Percentiles rank a stretch among this genome's conserved stretches.
These are phyloP conservation scores for Lasioglossum marginatum DNA, from an alignment of 2,888 invertebrate species.

Conservation along the genomic window DNA sequence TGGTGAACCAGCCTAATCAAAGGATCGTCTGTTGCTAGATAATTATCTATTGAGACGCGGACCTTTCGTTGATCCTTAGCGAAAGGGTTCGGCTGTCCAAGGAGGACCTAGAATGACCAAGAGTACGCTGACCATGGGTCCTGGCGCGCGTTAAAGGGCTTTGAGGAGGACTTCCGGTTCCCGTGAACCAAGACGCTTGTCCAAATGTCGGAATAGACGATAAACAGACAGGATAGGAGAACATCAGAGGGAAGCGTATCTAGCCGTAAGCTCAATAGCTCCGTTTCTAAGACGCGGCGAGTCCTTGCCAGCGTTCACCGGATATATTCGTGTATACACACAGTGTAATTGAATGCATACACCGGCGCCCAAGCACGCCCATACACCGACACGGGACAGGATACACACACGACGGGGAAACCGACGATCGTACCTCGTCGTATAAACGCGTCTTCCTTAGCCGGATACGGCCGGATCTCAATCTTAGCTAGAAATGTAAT, in stretches of 20 bases:
- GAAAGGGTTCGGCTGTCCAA: conserved; percentile 54
- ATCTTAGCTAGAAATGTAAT: conserved; percentile 65
- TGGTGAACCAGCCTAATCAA: conserved; percentile 62
- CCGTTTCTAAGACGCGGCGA: conserved; percentile 66
- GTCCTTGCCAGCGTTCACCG: conserved; percentile 59
- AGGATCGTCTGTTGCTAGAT: conserved; percentile 1
- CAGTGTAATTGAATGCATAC: conserved; percentile 80
- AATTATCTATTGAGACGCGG: conserved; percentile 56
- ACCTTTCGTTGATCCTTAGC: conserved; percentile 62
- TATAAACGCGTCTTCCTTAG: conserved; percentile 51
- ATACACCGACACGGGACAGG: conserved; percentile 32
- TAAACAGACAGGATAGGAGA: conserved; percentile 77
- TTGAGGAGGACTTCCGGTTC: conserved; percentile 71
- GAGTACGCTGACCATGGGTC: conserved; percentile 55
- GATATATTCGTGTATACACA: conserved; percentile 73
- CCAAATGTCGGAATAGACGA: conserved; percentile 78
- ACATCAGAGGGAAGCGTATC: conserved; percentile 65
- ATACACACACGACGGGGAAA: conserved; percentile 5
- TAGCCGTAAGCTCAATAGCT: conserved; percentile 74
- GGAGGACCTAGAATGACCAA: neutral
- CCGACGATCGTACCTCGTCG: conserved; percentile 47
- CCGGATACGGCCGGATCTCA: conserved; percentile 54
- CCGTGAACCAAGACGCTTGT: conserved; percentile 60
- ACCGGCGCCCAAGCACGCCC: conserved; percentile 52
- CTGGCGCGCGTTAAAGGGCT: conserved; percentile 73